Conservation (phyloP, 2,888 invertebrate species). For the Acanthopleura granulata region DNA sequence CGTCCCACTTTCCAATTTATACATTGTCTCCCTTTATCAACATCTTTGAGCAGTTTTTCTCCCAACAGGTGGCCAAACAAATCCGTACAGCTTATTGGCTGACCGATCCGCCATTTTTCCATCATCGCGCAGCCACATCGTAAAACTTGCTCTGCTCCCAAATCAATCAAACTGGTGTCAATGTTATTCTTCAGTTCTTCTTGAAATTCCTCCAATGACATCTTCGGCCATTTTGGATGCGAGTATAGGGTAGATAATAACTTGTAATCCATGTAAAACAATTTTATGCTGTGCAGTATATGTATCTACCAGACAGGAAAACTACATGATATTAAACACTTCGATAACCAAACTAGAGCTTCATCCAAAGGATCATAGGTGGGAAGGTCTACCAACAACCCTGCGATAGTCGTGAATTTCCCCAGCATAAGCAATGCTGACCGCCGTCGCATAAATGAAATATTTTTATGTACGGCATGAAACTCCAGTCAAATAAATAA, state of each 20-base stretch:
- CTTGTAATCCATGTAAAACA: constrained; percentile 56
- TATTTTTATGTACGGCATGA: too few species aligned
- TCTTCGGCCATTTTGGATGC: constrained; percentile 68
- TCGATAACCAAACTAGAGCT: too few species aligned
- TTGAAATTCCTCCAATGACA: constrained; percentile 62
- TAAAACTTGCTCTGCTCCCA: constrained; percentile 57
- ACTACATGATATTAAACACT: too few species aligned
- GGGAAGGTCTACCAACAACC: too few species aligned
- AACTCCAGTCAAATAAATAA: too few species aligned
- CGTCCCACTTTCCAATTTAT: too few species aligned
- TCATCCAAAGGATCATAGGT: too few species aligned
- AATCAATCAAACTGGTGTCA: constrained; percentile 64
- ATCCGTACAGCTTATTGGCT: constrained; percentile 71
- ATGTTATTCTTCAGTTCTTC: constrained; percentile 65
- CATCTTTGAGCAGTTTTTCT: constrained; percentile 69
- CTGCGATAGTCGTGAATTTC: too few species aligned
- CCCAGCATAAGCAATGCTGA: too few species aligned
- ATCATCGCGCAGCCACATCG: constrained; percentile 61
- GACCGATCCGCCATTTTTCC: constrained; percentile 67
- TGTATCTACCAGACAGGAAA: too few species aligned
- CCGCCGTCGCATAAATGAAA: too few species aligned
- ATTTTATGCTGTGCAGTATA: too few species aligned
- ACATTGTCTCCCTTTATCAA: constrained; percentile 38
- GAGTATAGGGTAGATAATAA: constrained; percentile 70
- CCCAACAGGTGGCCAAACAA: constrained; percentile 71